phyloP scores from a whole-genome alignment of 2,888 invertebrate genomes.

The Folsomia candida region DNA sequence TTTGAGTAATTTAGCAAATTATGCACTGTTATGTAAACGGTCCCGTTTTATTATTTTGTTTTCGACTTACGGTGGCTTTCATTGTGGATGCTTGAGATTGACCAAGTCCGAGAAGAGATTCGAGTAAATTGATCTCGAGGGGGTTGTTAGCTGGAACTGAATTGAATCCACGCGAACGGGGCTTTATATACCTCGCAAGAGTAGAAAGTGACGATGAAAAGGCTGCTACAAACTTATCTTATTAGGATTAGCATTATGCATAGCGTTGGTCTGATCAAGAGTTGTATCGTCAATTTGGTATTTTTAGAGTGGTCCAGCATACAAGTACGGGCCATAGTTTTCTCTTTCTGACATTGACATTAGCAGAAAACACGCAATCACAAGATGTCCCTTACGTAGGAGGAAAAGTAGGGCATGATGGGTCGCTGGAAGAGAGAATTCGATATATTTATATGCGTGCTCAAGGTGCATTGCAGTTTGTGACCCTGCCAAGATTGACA shows the following conservation, averaged over 20 bases:
- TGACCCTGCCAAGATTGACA: too few relatives aligned
- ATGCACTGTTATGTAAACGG: too few relatives aligned
- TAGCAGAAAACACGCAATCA: too few relatives aligned
- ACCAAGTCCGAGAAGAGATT: background rate
- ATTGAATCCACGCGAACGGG: background rate
- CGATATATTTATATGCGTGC: too few relatives aligned
- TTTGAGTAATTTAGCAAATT: too few relatives aligned
- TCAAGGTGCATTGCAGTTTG: too few relatives aligned
- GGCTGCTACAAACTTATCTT: background rate
- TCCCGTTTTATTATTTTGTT: too few relatives aligned
- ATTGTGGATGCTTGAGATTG: slow-evolving; percentile 9
- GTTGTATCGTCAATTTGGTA: too few relatives aligned
- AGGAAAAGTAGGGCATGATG: too few relatives aligned
- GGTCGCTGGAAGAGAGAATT: too few relatives aligned
- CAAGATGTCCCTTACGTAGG: too few relatives aligned
- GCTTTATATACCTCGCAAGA: background rate
- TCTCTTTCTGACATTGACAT: slow-evolving; percentile 5
- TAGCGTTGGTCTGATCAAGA: background rate
- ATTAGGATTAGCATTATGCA: background rate
- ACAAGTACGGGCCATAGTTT: background rate
- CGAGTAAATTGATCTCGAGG: background rate
- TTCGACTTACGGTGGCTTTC: slow-evolving; percentile 24
- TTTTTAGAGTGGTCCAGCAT: slow-evolving; percentile 1
- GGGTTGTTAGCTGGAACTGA: background rate
- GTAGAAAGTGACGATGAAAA: background rate